These are phyloP conservation scores for Hormaphis cornu DNA, from an alignment of 1,140 invertebrate genomes.

Conservation along the genomic window DNA sequence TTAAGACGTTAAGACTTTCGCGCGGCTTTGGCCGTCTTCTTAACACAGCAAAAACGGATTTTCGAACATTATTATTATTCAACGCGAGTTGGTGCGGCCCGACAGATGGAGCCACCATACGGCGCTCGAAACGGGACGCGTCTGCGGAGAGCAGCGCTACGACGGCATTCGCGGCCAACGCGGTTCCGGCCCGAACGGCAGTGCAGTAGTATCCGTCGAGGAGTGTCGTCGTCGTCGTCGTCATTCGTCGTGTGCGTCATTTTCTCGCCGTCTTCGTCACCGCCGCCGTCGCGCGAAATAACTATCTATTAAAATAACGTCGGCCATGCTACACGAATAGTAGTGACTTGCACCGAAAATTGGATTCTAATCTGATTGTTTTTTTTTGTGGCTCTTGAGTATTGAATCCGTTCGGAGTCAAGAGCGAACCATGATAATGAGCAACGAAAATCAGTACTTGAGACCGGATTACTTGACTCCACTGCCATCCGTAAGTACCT, in stretches of 20 bases:
- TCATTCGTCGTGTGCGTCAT: neutral
- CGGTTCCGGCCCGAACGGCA: neutral
- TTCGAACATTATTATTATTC: too few relatives aligned
- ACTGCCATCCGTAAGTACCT: conserved; percentile 63
- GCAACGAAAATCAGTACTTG: conserved; percentile 67
- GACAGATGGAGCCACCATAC: conserved; percentile 19
- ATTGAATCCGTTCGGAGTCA: neutral
- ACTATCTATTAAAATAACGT: neutral
- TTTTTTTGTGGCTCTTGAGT: too few relatives aligned
- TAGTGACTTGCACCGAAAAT: too few relatives aligned
- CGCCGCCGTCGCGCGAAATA: neutral
- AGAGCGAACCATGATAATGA: conserved; percentile 36
- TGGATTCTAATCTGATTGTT: too few relatives aligned
- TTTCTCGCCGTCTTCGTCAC: too few relatives aligned
- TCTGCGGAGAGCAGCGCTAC: neutral
- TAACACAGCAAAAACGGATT: too few relatives aligned
- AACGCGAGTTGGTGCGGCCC: too few relatives aligned
- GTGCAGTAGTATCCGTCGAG: neutral
- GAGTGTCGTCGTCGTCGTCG: neutral
- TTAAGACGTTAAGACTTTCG: too few relatives aligned
- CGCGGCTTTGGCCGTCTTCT: too few relatives aligned
- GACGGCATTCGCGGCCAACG: neutral
- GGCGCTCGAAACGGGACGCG: neutral
- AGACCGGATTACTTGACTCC: conserved; percentile 84
- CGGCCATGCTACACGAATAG: too few relatives aligned